A percentile compares a stretch with the other conserved stretches of the same genome.
Evolutionary conservation across 2,888 invertebrate genomes (phyloP).

Genomic region (Meandrusa payeni): DNA sequence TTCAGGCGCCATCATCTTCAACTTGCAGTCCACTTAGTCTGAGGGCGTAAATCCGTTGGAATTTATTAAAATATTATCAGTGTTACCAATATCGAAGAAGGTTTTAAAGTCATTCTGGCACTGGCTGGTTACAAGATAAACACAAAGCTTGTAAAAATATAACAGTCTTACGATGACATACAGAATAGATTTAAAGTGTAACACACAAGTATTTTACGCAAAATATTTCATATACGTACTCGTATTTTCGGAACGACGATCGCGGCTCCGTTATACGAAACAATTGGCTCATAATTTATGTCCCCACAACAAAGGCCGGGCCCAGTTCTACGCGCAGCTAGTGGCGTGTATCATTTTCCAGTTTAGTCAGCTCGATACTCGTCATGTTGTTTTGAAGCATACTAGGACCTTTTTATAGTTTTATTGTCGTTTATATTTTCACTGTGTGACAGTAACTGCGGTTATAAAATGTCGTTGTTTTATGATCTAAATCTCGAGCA

Average conservation of each 20-base stretch:
- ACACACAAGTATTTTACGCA: conserved; percentile 1
- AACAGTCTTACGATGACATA: too few species aligned
- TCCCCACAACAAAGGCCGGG: conserved; percentile 13
- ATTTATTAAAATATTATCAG: too few species aligned
- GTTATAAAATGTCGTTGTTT: conserved; percentile 11
- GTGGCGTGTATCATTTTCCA: conserved; percentile 6
- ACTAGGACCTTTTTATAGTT: conserved; percentile 6
- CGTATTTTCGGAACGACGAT: background rate
- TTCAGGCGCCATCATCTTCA: too few species aligned
- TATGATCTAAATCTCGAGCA: conserved; percentile 2
- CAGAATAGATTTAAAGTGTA: background rate
- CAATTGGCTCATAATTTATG: conserved; percentile 20
- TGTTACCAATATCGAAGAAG: too few species aligned
- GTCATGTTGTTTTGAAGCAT: conserved; percentile 3
- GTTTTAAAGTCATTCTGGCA: too few species aligned
- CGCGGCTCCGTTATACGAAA: conserved; percentile 5
- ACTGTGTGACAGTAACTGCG: conserved; percentile 4
- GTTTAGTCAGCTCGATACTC: conserved; percentile 3
- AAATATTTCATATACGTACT: conserved; percentile 5
- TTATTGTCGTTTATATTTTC: conserved; percentile 9
- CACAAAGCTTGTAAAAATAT: too few species aligned
- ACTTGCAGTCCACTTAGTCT: too few species aligned
- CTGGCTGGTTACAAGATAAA: too few species aligned
- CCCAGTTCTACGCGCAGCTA: background rate
- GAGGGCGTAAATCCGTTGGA: too few species aligned